Conservation (phyloP, 2,113 vertebrate genomes). For the Monarcha castaneiventris region DNA sequence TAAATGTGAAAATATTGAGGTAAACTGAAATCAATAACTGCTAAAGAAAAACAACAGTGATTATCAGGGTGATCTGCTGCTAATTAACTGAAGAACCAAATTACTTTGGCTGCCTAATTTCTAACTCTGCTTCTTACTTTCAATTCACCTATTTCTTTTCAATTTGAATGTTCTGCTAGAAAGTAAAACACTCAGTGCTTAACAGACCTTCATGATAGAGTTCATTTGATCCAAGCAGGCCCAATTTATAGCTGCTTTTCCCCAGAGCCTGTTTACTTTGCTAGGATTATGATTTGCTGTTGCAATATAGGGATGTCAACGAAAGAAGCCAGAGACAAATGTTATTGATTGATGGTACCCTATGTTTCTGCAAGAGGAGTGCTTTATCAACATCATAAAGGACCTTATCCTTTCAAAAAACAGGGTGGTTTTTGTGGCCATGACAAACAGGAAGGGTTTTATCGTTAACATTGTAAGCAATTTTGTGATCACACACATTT, state of each 20-base stretch:
- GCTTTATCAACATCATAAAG: conserved; percentile 68
- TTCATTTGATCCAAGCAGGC: conserved; percentile 64
- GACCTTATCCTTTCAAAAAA: conserved; percentile 54
- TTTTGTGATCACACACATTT: conserved; percentile 4
- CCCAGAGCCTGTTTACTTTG: conserved; percentile 70
- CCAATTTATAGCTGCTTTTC: conserved; percentile 65
- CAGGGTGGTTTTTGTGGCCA: neutral
- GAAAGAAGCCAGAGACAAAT: conserved; percentile 64
- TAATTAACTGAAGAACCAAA: conserved; percentile 27
- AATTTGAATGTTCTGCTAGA: conserved; percentile 42
- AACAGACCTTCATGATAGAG: conserved; percentile 59
- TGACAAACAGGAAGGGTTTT: conserved; percentile 34
- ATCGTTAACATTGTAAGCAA: neutral
- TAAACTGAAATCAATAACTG: neutral
- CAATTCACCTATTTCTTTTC: neutral
- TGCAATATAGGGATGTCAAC: conserved; percentile 70
- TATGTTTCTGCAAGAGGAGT: conserved; percentile 54
- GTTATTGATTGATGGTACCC: conserved; percentile 64
- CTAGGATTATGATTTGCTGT: conserved; percentile 73
- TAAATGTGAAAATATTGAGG: neutral
- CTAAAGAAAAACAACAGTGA: neutral
- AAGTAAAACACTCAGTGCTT: conserved; percentile 52
- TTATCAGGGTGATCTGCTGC: conserved; percentile 6
- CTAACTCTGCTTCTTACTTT: neutral
- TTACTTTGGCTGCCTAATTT: neutral